Base-by-base conservation (phyloP, 2,797 vertebrate species). In the Clarias fuscus region DNA sequence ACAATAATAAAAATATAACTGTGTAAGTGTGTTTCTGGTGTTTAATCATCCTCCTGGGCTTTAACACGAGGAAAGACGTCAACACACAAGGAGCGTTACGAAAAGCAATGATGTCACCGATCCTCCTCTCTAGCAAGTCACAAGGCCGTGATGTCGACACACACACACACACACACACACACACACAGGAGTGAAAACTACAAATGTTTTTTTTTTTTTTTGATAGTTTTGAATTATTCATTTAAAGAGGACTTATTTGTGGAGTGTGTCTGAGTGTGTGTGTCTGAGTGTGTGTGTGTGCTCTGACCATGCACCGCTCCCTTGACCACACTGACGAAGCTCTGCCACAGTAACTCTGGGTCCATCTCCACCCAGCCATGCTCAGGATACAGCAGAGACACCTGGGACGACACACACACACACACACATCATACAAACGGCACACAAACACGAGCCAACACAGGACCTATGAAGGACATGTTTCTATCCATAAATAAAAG, bases 321-420 rank as follows among this genome's bases (percentile, higher is more conserved):
- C 90, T 95, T 97, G 88, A 98, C 94, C 77, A 98, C 97, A 58
- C 72, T 83, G 87, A 96, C 90, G 91, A 99, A 98, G 2, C 96
- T 95, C 79, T 88, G 90, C 97, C 97, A 99, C 4, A 99, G 92
- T 22, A 86, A 91, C 61, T 98, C 97, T 13, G 98, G 98, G 90
- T 98, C 96, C 88, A 99, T 93, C 92, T 99, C 98, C 89, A 98
- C 97, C 91, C 96, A 93, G 33, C 97, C 97, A 7, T 91, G 90
- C 61, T 88, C 92, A 87, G 98, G 98, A 93, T 96, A 96, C 89
- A 97, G 88, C 53, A 56, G 53, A 56, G 13, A 56, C 53, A 56
- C 53, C 53, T 56, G 53, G 53, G 53, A 14, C 13, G 6, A 56
- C 37, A 37, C 37, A 37, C 37, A 37, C 53, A 56, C 53, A 53